Conservation (phyloP, 2,888 invertebrate species). For the Tenthredo amoena region DNA sequence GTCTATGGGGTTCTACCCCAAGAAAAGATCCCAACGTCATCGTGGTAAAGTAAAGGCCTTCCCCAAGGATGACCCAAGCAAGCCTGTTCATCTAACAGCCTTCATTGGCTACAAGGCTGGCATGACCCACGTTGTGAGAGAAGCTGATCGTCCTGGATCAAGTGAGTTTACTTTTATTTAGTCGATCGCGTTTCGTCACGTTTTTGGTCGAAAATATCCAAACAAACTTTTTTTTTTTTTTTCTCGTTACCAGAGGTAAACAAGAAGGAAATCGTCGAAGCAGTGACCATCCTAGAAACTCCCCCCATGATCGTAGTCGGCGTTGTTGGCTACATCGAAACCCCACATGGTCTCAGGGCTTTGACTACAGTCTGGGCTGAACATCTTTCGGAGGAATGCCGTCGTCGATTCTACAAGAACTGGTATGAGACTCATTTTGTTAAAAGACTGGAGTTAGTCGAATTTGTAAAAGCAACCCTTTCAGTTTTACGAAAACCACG, state of each 20-base stretch:
- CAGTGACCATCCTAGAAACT: conserved; percentile 98
- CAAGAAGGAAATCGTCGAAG: conserved; percentile 99
- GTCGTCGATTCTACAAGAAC: conserved; percentile 99
- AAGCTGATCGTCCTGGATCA: conserved; percentile 99
- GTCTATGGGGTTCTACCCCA: conserved; percentile 99
- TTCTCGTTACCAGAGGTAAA: conserved; percentile 90
- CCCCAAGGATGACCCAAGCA: conserved; percentile 97
- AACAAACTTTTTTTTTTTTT: conserved; percentile 41
- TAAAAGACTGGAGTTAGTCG: background rate
- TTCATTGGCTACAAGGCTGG: conserved; percentile 99
- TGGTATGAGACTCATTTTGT: conserved; percentile 86
- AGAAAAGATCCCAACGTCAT: conserved; percentile 97
- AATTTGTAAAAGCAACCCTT: background rate
- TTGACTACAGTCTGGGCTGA: conserved; percentile 99
- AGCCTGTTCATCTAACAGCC: conserved; percentile 98
- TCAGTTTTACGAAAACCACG: background rate
- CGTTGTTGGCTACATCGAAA: conserved; percentile 99
- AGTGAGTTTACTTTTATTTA: conserved; percentile 86
- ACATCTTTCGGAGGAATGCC: conserved; percentile 99
- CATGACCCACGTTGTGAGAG: conserved; percentile 99
- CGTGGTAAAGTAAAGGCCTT: conserved; percentile 99
- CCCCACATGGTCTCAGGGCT: conserved; percentile 97
- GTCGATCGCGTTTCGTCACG: background rate
- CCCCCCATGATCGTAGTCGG: conserved; percentile 99
- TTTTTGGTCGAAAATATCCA: background rate